Evolutionary conservation across 2,113 vertebrate genomes (phyloP), one percentile per base, ranked within the genome.

Genomic region (Amblyopsis rosae): DNA sequence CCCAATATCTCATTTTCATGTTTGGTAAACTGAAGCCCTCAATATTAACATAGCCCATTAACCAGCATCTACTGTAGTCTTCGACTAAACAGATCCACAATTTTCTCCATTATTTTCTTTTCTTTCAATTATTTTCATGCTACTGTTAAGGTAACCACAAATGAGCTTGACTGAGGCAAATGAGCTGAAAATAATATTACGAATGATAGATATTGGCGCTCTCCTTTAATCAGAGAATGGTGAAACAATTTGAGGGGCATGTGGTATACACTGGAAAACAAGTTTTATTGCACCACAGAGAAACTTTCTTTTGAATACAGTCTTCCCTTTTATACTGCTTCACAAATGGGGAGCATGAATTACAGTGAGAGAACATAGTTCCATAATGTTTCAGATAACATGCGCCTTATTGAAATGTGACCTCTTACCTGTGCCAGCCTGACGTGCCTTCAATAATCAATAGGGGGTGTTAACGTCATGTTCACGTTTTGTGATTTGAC

Each of bases 141-240:
- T 81, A 74, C 84, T 90, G 77, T 82, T 84, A 86, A 90, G 82
- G 84, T 90, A 87, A 90, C 81, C 86, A 87, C 81, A 83, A 89
- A 90, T 88, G 86, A 88, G 83, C 77, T 83, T 13, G 72, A 82
- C 80, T 80, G 84, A 67, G 84, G 72, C 81, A 85, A 89, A 90
- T 88, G 86, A 89, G 86, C 86, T 89, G 86, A 80, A 79, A 80
- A 85, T 69, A 80, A 84, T 79, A 77, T 71, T 58, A 46, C 71
- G 71, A 76, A 77, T 86, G 86, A 88, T 86, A 70, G 78, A 89
- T 86, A 58, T 75, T 70, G 35, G 58, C 54, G 57, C 59, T 9
- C 35, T 75, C 68, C 46, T 56, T 6, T 83, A 82, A 87, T 85
- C 82, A 73, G 76, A 72, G 73, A 56, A 54, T 69, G 79, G 71